Evolutionary conservation across 2,797 vertebrate genomes (phyloP).

Genomic region (Iguana delicatissima): DNA sequence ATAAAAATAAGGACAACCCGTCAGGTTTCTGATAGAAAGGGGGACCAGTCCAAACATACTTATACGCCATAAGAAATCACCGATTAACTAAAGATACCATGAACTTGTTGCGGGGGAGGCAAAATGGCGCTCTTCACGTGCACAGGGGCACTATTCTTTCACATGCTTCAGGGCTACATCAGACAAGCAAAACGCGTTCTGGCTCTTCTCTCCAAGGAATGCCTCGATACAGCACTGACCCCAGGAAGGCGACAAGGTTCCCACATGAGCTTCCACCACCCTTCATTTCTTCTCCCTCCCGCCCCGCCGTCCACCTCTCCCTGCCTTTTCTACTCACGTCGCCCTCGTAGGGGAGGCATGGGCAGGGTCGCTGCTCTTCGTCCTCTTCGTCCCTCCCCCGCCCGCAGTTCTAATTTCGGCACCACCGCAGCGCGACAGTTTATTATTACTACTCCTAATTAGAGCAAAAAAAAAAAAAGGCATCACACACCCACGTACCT

Average conservation of each 20-base stretch:
- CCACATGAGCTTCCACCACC: too few relatives aligned
- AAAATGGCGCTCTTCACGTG: neutral
- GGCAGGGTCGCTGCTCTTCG: neutral
- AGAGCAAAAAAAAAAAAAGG: neutral
- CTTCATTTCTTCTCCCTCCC: too few relatives aligned
- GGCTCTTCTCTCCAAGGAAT: too few relatives aligned
- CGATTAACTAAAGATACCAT: neutral
- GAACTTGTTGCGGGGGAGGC: neutral
- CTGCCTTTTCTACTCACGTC: neutral
- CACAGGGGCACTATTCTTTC: neutral
- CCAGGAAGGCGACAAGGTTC: too few relatives aligned
- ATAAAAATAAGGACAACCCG: neutral
- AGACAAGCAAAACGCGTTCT: too few relatives aligned
- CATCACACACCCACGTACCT: neutral
- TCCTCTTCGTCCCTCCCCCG: slow-evolving; percentile 16
- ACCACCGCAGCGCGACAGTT: neutral
- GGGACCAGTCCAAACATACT: neutral
- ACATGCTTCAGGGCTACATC: neutral
- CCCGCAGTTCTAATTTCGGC: neutral
- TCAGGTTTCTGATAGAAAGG: neutral
- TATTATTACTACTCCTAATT: neutral
- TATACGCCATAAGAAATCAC: neutral
- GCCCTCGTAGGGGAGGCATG: too few relatives aligned
- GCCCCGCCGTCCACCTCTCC: neutral
- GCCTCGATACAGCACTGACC: too few relatives aligned